Conservation (phyloP, 2,113 vertebrate species). For the Geococcyx californianus region DNA sequence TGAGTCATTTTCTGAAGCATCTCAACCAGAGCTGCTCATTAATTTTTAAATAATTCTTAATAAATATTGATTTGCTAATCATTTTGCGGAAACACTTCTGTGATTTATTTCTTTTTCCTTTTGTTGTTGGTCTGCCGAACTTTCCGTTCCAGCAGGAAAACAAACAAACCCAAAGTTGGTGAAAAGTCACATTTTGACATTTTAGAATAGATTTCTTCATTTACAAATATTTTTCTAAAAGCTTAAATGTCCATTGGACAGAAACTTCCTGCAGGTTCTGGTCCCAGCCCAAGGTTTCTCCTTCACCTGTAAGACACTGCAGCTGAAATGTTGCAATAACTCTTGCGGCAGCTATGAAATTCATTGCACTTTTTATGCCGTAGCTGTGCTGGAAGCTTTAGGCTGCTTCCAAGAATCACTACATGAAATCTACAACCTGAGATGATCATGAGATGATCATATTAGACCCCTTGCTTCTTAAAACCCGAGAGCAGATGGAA, state of each 20-base stretch:
- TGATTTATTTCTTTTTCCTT: not conserved
- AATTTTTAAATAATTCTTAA: conserved; percentile 11
- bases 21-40: not conserved
- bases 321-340: not conserved
- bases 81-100: not conserved
- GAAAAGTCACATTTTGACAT: not conserved
- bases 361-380: not conserved
- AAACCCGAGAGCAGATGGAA: not conserved
- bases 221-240: not conserved
- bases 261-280: not conserved
- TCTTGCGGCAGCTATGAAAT: not conserved
- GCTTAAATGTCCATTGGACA: not conserved
- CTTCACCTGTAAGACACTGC: not conserved
- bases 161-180: not conserved
- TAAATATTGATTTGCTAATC: not conserved
- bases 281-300: not conserved
- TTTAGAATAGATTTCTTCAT: not conserved
- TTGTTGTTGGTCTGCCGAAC: not conserved
- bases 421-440: accelerated
- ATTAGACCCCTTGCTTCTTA: not conserved
- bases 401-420: not conserved
- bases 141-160: not conserved
- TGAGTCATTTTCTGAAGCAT: not conserved
- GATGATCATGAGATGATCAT: not conserved
- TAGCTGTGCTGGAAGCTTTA: not conserved